These are phyloP conservation scores for Eumaeus atala DNA, from an alignment of 1,140 invertebrate genomes.

Conservation along the genomic window DNA sequence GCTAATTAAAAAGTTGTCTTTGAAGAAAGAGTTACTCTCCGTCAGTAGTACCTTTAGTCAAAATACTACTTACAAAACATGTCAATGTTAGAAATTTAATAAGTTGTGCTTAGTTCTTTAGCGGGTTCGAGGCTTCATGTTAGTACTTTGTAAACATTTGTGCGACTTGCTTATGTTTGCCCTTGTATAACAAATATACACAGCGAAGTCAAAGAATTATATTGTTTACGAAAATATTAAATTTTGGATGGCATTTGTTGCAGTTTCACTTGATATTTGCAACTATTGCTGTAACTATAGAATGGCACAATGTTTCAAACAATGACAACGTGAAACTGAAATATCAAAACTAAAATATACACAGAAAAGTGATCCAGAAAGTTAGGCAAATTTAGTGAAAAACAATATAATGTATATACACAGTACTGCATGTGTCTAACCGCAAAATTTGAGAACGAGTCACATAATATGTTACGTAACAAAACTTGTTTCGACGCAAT, in stretches of 20 bases:
- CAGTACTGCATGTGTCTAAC: not conserved
- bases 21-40: too few species aligned
- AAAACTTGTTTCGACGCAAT: conserved; percentile 9
- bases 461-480: conserved; percentile 9
- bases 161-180: conserved; percentile 2
- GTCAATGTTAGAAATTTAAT: too few species aligned
- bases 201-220: not conserved
- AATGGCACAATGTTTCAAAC: not conserved
- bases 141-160: not conserved
- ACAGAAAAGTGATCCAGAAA: not conserved
- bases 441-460: not conserved
- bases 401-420: not conserved
- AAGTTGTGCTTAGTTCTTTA: not conserved
- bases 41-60: too few species aligned
- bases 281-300: not conserved
- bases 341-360: not conserved
- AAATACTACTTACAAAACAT: too few species aligned
- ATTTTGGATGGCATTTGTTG: not conserved
- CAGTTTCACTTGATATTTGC: too few species aligned
- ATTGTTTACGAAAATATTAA: not conserved
- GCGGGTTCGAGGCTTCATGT: not conserved
- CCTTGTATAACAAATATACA: conserved; percentile 4
- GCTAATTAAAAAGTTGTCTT: too few species aligned
- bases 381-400: not conserved
- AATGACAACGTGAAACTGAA: not conserved